A percentile compares a stretch with the other conserved stretches of the same genome.
Evolutionary conservation across 2,113 vertebrate genomes (phyloP).

Genomic region (Chelonoidis abingdonii): DNA sequence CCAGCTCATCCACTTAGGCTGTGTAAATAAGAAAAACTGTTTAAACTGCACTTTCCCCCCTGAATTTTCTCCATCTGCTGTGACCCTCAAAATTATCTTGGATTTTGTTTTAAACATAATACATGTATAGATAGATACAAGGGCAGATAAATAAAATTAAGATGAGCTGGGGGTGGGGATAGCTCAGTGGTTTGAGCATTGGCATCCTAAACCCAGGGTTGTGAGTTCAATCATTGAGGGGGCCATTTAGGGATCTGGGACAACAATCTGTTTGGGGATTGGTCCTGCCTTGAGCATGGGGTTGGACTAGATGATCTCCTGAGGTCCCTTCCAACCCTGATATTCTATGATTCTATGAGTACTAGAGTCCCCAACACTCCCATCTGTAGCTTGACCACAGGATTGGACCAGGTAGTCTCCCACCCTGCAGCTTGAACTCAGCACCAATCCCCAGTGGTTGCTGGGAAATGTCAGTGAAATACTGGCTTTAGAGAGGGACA

Average conservation of each 20-base stretch:
- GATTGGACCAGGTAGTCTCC: not conserved
- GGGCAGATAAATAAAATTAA: not conserved
- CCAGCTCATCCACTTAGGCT: slow-evolving; percentile 4
- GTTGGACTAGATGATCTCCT: too few species aligned
- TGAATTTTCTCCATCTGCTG: not conserved
- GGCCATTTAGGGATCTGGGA: too few species aligned
- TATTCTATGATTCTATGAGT: not conserved
- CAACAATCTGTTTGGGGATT: too few species aligned
- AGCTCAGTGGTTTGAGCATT: too few species aligned
- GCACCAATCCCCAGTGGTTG: not conserved
- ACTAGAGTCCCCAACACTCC: not conserved
- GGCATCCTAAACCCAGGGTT: too few species aligned
- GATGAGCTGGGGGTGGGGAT: not conserved
- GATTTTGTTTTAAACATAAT: not conserved
- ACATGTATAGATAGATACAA: not conserved
- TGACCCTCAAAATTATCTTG: not conserved
- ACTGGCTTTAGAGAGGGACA: not conserved
- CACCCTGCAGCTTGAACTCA: not conserved
- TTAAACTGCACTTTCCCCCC: not conserved
- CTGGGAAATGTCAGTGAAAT: not conserved
- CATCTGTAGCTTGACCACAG: not conserved
- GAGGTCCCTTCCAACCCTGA: too few species aligned
- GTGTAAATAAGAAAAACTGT: not conserved
- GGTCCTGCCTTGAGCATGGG: too few species aligned
- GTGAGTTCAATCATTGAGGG: too few species aligned